Evolutionary conservation across 1,140 invertebrate genomes (phyloP).

Genomic region (Epicauta chinensis): DNA sequence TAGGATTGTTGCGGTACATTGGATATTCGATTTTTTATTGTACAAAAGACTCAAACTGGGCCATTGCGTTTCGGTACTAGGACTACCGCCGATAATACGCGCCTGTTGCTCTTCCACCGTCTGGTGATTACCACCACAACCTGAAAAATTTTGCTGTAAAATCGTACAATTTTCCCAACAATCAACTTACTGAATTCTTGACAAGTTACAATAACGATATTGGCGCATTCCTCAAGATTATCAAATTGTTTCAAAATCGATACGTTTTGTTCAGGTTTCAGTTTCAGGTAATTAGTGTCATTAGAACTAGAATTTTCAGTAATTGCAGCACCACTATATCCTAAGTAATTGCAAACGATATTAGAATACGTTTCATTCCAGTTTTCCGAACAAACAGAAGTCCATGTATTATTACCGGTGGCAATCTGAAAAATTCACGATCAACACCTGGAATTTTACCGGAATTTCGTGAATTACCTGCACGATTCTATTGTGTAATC

Average conservation of each 20-base stretch:
- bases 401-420: slow-evolving; percentile 41
- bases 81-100: slow-evolving; percentile 48
- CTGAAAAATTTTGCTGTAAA: slow-evolving; percentile 37
- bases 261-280: slow-evolving; percentile 36
- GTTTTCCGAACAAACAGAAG: slow-evolving; percentile 47
- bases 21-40: slow-evolving; percentile 46
- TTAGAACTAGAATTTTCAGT: slow-evolving; percentile 31
- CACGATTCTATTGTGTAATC: slow-evolving; percentile 12
- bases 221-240: slow-evolving; percentile 42
- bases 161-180: too few species aligned
- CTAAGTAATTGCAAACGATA: slow-evolving; percentile 49
- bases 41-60: slow-evolving; percentile 51
- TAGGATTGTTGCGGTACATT: slow-evolving; percentile 54
- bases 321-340: slow-evolving; percentile 45
- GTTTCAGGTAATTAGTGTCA: slow-evolving; percentile 32
- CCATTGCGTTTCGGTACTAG: slow-evolving; percentile 45
- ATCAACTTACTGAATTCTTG: slow-evolving; percentile 51
- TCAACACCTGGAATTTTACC: background rate
- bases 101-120: slow-evolving; percentile 39
- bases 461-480: background rate
- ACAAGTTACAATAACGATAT: slow-evolving; percentile 50
- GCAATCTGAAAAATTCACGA: slow-evolving; percentile 23
- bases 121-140: slow-evolving; percentile 45
- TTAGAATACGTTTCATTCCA: slow-evolving; percentile 52
- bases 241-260: slow-evolving; percentile 45